These are phyloP conservation scores for Brachyptera putata DNA, from an alignment of 2,888 invertebrate genomes.

Conservation along the genomic window DNA sequence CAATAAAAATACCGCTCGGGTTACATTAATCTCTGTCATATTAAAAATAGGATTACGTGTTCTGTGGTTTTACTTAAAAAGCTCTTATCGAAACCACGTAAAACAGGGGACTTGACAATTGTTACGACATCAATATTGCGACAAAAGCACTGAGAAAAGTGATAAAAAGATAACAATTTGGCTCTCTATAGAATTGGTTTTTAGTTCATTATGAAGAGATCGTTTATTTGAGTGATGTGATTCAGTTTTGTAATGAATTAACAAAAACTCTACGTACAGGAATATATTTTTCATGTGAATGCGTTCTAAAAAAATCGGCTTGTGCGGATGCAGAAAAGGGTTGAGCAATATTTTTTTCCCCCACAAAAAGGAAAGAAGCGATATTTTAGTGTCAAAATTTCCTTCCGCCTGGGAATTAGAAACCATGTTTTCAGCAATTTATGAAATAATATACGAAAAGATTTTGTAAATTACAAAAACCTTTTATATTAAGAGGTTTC, in stretches of 20 bases:
- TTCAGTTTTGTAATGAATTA: too few relatives aligned
- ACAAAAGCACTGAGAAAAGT: too few relatives aligned
- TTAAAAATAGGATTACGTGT: constrained; percentile 16
- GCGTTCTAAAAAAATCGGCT: constrained; percentile 1
- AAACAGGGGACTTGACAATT: background rate
- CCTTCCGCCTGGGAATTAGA: constrained; percentile 28
- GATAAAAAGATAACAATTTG: too few relatives aligned
- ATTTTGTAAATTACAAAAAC: constrained; percentile 14
- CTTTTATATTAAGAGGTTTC: too few relatives aligned
- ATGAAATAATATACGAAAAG: constrained; percentile 18
- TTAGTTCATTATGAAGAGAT: too few relatives aligned
- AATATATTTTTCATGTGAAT: too few relatives aligned
- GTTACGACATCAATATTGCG: too few relatives aligned
- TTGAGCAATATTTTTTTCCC: constrained; percentile 23
- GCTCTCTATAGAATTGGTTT: too few relatives aligned
- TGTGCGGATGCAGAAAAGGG: constrained; percentile 15
- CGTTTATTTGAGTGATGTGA: too few relatives aligned
- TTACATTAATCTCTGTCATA: constrained; percentile 13
- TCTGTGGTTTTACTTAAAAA: background rate
- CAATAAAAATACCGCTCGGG: constrained; percentile 15
- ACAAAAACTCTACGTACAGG: too few relatives aligned
- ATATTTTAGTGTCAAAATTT: constrained; percentile 31
- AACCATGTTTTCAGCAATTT: constrained; percentile 22
- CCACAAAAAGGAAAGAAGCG: constrained; percentile 20
- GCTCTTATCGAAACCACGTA: constrained; percentile 16